Evolutionary conservation across 2,113 vertebrate genomes (phyloP), one percentile per base, ranked within the genome.

Genomic region (Mus pahari): DNA sequence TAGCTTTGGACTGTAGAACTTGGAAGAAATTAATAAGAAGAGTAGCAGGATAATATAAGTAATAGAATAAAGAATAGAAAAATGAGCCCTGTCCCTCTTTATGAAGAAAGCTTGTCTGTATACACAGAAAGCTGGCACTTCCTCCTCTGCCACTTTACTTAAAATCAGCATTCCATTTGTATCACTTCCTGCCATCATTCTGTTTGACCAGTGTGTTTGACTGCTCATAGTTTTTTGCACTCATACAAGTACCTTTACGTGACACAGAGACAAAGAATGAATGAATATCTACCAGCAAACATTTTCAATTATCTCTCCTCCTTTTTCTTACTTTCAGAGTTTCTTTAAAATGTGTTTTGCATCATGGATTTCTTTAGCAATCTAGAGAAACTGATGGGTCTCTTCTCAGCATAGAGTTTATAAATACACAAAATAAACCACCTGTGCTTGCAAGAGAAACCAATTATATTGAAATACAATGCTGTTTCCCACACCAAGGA

Each of bases 11-110:
- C 45, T 86, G 0, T n/a, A 58, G 89, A 91, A 96, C 95, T 96
- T 91, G 17, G 60, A 36, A 60, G 60, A 82, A 96, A 68, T 73
- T 94, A 94, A 94, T 94, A 87, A 96, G 64, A 90, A 75, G 4
- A 74, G 8, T 42, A 88, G n/a, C 16, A 2, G 17, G 7, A 36
- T 94, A 77, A 58, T 36, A 4, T n/a, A 75, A 48, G 74, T 26
- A 31, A 42, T 17, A 10, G 86, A 53, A 87, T 50, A 60, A 39
- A 48, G 86, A 33, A 89, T 28, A 58, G 5, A 79, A n/a, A 45
- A 36, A 24, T 19, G 13, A 26, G 0, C 19, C 48, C 26, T 55
- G 81, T 64, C 4, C n/a, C 2, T 55, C 86, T 89, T 68, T 33
- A 3, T 24, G 42, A 73, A 77, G 89, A 87, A 22, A 2, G 22